Base-by-base conservation (phyloP, 1,140 invertebrate species). In the Sarcophaga peregrina region DNA sequence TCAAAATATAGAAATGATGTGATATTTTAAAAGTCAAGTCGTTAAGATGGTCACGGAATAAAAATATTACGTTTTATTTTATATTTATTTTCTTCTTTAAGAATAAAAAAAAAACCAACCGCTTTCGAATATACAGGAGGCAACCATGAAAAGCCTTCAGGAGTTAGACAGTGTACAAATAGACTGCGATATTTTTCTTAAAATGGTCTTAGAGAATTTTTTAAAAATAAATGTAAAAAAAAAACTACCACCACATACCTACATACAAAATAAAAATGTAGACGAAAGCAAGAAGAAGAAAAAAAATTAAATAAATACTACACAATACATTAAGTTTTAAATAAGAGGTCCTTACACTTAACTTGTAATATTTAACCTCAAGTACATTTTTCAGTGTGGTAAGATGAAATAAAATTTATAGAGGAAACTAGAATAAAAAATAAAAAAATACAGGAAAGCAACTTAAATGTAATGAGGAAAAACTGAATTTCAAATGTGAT, bases 401-500 rank as follows among this genome's bases (percentile, higher is more conserved):
- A 5, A 6, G 17, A 68, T 8, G 8, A 68, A 68, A 68, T 8
- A 1, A 68, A 68, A 37, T 37, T 37, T 37, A 37, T 37, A 37
- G 25, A 37, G 25, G 25, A 37, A 37, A n/a, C n/a, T 37, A 37
- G 25, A 37, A 37, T 1, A 37, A 37, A 37, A 37, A 25, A 68
- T 20, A 68, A 68, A 20, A 68, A 68, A 25, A 5, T 8, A 68
- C 1, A 25, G 20, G n/a, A 4, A 58, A 10, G 11, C 5, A 7
- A 58, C 15, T 58, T 4, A 76, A 76, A 76, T 78, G 47, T 50
- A 78, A 25, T 48, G 50, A 52, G 50, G n/a, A 46, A 50, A 50
- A 78, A 52, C 75, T 78, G 75, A 78, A 78, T 78, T 78, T 50
- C 8, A 78, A 78, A 78, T 76, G 74, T 76, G 74, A 76, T 78